A percentile compares a stretch with the other conserved stretches of the same genome.
These are phyloP conservation scores for Burhinus oedicnemus DNA, from an alignment of 2,113 vertebrate species.

Conservation along the genomic window DNA sequence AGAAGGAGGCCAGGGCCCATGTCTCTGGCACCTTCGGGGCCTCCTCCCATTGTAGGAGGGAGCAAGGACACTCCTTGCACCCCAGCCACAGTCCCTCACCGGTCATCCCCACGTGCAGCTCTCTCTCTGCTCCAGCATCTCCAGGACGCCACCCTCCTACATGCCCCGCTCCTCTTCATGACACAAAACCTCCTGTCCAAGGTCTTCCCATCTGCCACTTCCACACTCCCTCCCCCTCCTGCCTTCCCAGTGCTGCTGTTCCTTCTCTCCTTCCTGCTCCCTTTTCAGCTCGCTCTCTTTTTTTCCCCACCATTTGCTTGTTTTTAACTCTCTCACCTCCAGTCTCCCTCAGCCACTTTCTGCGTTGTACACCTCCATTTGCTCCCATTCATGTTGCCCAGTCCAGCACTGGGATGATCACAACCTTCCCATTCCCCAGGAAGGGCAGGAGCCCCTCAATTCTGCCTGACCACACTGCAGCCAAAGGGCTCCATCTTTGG, in stretches of 20 bases:
- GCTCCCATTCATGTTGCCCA: background rate
- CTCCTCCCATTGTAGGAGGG: background rate
- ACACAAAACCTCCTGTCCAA: background rate
- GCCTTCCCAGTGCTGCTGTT: background rate
- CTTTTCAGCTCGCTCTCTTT: background rate
- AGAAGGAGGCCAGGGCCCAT: background rate
- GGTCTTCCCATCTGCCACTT: background rate
- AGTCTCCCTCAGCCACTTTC: background rate
- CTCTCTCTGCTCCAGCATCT: background rate
- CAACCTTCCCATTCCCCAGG: background rate
- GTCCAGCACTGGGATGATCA: background rate
- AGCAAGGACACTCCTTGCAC: background rate
- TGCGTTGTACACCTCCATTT: background rate
- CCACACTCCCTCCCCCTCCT: background rate
- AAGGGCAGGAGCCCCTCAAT: background rate
- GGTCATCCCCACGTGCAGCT: fast-evolving
- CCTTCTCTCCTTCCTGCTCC: background rate
- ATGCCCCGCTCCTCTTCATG: fast-evolving
- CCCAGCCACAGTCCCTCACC: background rate
- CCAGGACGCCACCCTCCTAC: background rate
- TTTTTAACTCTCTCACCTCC: background rate
- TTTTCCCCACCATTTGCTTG: background rate
- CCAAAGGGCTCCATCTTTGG: background rate
- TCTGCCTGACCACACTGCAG: fast-evolving
- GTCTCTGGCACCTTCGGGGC: background rate